A percentile compares a stretch with the other conserved stretches of the same genome.
phyloP scores from a whole-genome alignment of 2,113 vertebrate species.

The Dipodomys ordii region DNA sequence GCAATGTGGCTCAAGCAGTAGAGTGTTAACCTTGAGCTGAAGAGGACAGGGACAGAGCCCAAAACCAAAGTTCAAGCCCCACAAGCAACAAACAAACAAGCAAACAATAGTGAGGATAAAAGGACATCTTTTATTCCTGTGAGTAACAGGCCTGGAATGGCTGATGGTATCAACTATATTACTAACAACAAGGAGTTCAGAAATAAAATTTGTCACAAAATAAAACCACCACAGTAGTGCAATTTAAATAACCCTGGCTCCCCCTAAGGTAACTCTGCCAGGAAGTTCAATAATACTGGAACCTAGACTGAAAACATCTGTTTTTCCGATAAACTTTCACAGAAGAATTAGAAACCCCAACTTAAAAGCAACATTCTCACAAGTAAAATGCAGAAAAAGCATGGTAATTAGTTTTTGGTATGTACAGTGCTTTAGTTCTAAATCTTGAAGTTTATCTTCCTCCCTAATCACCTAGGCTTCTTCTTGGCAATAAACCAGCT shows the following conservation, averaged over 20 bases:
- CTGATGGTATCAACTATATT: constrained; percentile 1
- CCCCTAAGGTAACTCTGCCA: constrained; percentile 24
- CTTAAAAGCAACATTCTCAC: constrained; percentile 38
- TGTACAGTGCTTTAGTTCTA: background rate
- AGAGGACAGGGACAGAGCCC: too few species aligned
- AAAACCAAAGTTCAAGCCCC: too few species aligned
- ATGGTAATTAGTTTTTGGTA: background rate
- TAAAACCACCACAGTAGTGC: background rate
- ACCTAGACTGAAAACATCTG: constrained; percentile 30
- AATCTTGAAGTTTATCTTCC: background rate
- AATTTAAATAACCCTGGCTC: constrained; percentile 66
- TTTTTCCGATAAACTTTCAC: constrained; percentile 61
- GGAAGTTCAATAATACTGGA: constrained; percentile 52
- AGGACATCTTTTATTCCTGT: background rate
- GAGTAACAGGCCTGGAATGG: background rate
- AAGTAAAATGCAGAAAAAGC: constrained; percentile 55
- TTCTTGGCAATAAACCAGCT: background rate
- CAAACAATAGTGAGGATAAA: background rate
- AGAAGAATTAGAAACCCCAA: background rate
- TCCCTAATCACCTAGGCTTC: background rate
- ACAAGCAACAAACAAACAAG: too few species aligned
- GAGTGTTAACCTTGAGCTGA: too few species aligned
- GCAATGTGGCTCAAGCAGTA: too few species aligned
- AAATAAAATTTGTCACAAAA: constrained; percentile 39
- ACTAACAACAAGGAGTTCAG: constrained; percentile 20